phyloP scores from a whole-genome alignment of 1,140 invertebrate genomes.

The Aphelenchoides fujianensis region DNA sequence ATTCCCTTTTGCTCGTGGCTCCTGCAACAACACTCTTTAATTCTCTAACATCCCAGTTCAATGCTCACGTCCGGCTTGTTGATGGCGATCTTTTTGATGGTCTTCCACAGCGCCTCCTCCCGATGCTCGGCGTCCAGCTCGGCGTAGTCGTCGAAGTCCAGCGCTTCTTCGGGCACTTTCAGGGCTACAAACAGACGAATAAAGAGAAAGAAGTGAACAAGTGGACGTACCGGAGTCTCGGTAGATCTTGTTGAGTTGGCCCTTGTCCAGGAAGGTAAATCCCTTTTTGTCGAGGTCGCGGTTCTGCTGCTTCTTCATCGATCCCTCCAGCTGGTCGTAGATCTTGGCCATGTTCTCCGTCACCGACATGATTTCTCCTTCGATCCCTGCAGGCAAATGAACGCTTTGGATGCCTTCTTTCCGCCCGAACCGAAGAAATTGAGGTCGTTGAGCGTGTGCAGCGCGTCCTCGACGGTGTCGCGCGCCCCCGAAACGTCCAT shows the following conservation, averaged over 20 bases:
- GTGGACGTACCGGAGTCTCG: conserved; percentile 46
- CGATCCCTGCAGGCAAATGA: conserved; percentile 44
- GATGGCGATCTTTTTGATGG: conserved; percentile 53
- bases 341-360: conserved; percentile 43
- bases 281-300: conserved; percentile 45
- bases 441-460: conserved; percentile 42
- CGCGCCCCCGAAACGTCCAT: conserved; percentile 57
- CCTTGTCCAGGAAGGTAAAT: conserved; percentile 49
- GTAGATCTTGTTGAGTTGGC: conserved; percentile 50
- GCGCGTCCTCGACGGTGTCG: conserved; percentile 47
- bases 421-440: conserved; percentile 53
- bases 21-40: not conserved
- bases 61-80: conserved; percentile 47
- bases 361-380: conserved; percentile 40
- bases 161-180: conserved; percentile 33
- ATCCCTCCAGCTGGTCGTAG: conserved; percentile 46
- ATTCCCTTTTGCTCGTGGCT: not conserved
- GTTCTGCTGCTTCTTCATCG: conserved; percentile 43
- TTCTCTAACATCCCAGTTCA: too few relatives aligned
- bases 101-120: conserved; percentile 53
- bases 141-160: conserved; percentile 33
- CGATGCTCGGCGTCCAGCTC: conserved; percentile 15
- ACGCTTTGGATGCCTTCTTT: not conserved
- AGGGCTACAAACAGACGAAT: conserved; percentile 37
- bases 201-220: too few relatives aligned